phyloP scores from a whole-genome alignment of 2,113 vertebrate species.

The Myrmecobius fasciatus region DNA sequence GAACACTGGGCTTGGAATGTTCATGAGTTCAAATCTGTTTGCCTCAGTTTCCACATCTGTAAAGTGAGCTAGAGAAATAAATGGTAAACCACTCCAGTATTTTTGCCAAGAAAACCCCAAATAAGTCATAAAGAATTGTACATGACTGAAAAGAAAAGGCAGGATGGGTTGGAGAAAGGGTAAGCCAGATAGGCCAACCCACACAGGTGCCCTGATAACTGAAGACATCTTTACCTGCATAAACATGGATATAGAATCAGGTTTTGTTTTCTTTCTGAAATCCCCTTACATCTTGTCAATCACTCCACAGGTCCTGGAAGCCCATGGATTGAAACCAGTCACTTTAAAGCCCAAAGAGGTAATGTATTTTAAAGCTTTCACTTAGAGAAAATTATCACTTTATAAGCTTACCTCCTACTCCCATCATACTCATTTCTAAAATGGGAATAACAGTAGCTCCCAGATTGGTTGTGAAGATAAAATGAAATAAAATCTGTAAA shows the following conservation, averaged over 20 bases:
- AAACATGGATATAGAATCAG: not conserved
- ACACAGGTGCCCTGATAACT: not conserved
- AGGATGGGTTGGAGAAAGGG: not conserved
- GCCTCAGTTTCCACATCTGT: not conserved
- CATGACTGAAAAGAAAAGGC: not conserved
- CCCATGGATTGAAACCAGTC: conserved; percentile 95
- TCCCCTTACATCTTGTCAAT: conserved; percentile 48
- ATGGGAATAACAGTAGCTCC: not conserved
- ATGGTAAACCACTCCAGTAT: not conserved
- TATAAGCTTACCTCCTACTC: not conserved
- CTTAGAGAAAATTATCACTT: not conserved
- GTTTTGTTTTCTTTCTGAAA: not conserved
- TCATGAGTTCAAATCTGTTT: not conserved
- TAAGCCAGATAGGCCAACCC: not conserved
- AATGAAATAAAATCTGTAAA: not conserved
- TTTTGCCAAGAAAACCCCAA: not conserved
- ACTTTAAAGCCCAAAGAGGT: conserved; percentile 98
- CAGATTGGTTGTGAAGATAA: not conserved
- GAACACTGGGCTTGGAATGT: not conserved
- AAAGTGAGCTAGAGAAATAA: not conserved
- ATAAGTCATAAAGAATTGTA: not conserved
- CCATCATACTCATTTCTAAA: not conserved
- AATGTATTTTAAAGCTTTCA: conserved; percentile 61
- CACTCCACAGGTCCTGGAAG: conserved; percentile 91
- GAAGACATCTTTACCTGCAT: not conserved